A percentile compares a stretch with the other conserved stretches of the same genome.
Conservation (phyloP, 2,888 invertebrate species). For the Fragum sueziense region DNA sequence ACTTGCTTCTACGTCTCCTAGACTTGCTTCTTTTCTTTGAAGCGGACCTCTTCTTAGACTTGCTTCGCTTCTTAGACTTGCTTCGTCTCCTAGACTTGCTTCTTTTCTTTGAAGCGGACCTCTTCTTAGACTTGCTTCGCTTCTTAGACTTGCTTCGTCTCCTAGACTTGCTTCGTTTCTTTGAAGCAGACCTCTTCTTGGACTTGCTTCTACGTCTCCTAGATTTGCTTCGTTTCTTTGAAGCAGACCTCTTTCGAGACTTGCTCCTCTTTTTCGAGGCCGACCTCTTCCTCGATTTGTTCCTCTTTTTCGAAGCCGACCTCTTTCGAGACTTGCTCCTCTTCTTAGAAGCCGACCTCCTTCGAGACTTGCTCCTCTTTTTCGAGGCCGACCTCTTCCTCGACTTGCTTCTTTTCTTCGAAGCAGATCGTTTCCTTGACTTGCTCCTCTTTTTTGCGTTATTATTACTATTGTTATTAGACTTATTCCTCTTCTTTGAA, state of each 20-base stretch:
- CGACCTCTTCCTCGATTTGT: constrained; percentile 31
- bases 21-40: constrained; percentile 51
- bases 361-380: constrained; percentile 49
- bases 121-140: constrained; percentile 44
- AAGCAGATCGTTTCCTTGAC: constrained; percentile 31
- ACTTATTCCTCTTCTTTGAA: constrained; percentile 29
- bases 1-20: constrained; percentile 32
- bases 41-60: constrained; percentile 28
- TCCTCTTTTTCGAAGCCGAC: constrained; percentile 33
- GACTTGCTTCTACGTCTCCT: constrained; percentile 41
- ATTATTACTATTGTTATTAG: constrained; percentile 39
- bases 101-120: constrained; percentile 40
- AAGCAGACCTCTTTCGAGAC: constrained; percentile 47
- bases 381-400: constrained; percentile 36
- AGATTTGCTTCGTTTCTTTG: constrained; percentile 34
- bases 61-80: constrained; percentile 32
- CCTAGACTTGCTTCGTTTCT: constrained; percentile 41
- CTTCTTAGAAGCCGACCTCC: constrained; percentile 37
- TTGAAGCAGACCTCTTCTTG: constrained; percentile 37
- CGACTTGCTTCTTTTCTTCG: constrained; percentile 36
- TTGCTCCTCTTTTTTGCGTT: constrained; percentile 41
- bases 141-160: constrained; percentile 33
- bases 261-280: constrained; percentile 43
- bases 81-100: constrained; percentile 31
- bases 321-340: constrained; percentile 54